Conservation (phyloP, 2,888 invertebrate species). For the Neuroscelio doddi region DNA sequence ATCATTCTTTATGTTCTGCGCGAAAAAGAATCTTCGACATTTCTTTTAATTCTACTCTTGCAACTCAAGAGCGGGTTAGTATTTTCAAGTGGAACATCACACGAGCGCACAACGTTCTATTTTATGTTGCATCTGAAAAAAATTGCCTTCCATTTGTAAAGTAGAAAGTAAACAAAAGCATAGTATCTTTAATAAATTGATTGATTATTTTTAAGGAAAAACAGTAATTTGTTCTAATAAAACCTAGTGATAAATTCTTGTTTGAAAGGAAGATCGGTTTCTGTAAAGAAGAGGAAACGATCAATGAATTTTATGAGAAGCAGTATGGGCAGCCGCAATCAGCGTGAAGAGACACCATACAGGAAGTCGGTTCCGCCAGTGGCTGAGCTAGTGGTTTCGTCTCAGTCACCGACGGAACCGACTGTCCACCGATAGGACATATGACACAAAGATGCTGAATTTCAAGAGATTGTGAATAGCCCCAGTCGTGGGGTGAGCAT, state of each 20-base stretch:
- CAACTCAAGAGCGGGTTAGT: slow-evolving; percentile 13
- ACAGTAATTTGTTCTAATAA: too few relatives aligned
- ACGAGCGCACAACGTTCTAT: background rate
- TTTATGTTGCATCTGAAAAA: too few relatives aligned
- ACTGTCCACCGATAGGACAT: slow-evolving; percentile 10
- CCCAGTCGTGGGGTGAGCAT: slow-evolving; percentile 8
- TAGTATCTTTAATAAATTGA: too few relatives aligned
- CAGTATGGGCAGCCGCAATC: too few relatives aligned
- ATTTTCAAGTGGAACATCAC: background rate
- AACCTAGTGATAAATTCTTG: too few relatives aligned
- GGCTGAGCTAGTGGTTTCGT: slow-evolving; percentile 10
- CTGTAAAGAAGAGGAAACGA: slow-evolving; percentile 16
- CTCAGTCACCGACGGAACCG: too few relatives aligned
- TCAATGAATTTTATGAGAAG: slow-evolving; percentile 20
- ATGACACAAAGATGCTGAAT: slow-evolving; percentile 18
- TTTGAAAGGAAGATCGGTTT: too few relatives aligned
- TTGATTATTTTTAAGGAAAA: too few relatives aligned
- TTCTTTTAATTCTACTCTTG: slow-evolving; percentile 23
- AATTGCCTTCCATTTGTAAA: too few relatives aligned
- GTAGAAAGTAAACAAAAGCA: too few relatives aligned
- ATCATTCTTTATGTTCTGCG: slow-evolving; percentile 41
- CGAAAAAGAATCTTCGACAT: slow-evolving; percentile 15
- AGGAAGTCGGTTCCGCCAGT: slow-evolving; percentile 16
- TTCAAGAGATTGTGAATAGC: too few relatives aligned
- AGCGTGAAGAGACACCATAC: slow-evolving; percentile 1